phyloP scores from a whole-genome alignment of 2,113 vertebrate genomes.

The Arenaria interpres region DNA sequence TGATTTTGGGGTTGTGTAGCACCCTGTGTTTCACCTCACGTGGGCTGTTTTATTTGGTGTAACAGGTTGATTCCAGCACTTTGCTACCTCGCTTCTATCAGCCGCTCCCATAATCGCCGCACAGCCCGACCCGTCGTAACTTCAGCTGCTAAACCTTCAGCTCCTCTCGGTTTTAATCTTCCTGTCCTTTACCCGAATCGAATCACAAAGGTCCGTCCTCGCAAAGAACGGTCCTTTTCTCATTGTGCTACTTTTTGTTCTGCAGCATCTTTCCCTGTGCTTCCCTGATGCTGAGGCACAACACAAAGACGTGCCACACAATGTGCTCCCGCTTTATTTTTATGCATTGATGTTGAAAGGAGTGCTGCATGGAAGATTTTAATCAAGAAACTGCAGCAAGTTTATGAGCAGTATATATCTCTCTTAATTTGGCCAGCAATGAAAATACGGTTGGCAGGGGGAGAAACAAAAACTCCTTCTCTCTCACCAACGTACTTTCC shows the following conservation, averaged over 20 bases:
- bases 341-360: slow-evolving; percentile 57
- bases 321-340: slow-evolving; percentile 35
- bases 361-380: slow-evolving; percentile 52
- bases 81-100: neutral
- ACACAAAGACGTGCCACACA: neutral
- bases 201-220: neutral
- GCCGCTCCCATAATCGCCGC: neutral
- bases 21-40: fast-evolving
- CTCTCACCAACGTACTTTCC: slow-evolving; percentile 41
- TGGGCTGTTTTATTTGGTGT: neutral
- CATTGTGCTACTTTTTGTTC: neutral
- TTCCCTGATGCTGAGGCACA: neutral
- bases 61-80: neutral
- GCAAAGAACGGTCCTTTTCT: neutral
- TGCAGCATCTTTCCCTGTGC: neutral
- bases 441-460: slow-evolving; percentile 51
- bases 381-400: slow-evolving; percentile 62
- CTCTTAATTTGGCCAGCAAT: slow-evolving; percentile 60
- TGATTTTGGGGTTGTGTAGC: neutral
- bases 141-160: neutral
- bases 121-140: neutral
- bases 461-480: slow-evolving; percentile 27
- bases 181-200: neutral
- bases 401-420: slow-evolving; percentile 67
- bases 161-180: neutral